Evolutionary conservation across 37 sponge, comb jelly and placozoan species (phyloP), one percentile per base, ranked within the genome.

Genomic region (Dysidea cf. avara): DNA sequence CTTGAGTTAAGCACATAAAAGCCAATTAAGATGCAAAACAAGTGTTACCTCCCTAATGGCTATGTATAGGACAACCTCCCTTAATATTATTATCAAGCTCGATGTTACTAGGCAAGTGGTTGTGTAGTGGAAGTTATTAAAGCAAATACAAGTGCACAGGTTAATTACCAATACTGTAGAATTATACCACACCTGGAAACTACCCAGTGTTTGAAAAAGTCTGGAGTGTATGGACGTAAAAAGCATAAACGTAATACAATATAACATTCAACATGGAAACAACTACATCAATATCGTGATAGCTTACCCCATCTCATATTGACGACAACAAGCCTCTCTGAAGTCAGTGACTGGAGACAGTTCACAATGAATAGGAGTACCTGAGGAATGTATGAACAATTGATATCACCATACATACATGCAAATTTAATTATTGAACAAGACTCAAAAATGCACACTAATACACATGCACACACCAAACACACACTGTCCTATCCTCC

Each of bases 301-400:
- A 39, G 31, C 89, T 78, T 35, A 89, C 86, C 99, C 95, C 92
- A 92, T 97, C 55, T 97, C 99, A 69, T 97, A 97, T 76, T 97
- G 99, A 39, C 99, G 56, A 56, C 99, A 97, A 58, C 99, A 97
- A 30, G 99, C 99, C 80, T 97, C 99, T 31, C 94, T 85, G 79
- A 97, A 97, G 81, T 97, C 99, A 22, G 99, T 97, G 21, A 97
- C 99, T 12, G 99, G 99, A 64, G 99, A 97, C 53, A 97, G 87
- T 78, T 97, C 99, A 7, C 95, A 86, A 22, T 84, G 86, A 33
- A 97, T 97, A 6, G 99, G 99, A n/a, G n/a, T n/a, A n/a, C n/a
- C n/a, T n/a, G n/a, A n/a, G n/a, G n/a, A n/a, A n/a, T 26, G 63
- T 36, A 36, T 33, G 56, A 22, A 68, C 2, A 57, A 22, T 20